Conservation (phyloP, 1,140 invertebrate species). For the Chymomyza costata region DNA sequence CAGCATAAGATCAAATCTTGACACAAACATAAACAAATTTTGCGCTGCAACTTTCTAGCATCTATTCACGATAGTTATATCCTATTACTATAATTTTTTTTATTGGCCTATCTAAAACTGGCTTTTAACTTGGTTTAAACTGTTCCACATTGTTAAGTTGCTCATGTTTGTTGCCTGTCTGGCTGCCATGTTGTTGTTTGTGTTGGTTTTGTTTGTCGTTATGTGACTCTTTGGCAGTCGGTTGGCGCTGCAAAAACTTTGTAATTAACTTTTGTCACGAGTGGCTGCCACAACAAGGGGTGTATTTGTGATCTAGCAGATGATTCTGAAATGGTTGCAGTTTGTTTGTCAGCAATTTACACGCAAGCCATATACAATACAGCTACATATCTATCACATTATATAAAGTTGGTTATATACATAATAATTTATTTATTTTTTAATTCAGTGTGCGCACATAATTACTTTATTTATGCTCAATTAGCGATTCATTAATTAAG, state of each 20-base stretch:
- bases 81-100: no score
- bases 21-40: no score
- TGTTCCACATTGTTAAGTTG: no score
- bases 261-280: constrained; percentile 72
- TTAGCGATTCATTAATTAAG: constrained; percentile 40
- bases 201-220: constrained; percentile 50
- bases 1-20: no score
- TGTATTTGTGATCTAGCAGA: constrained; percentile 2
- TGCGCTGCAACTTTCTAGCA: no score
- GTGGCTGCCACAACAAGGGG: constrained; percentile 23
- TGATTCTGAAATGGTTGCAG: constrained; percentile 15
- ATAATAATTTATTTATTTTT: constrained; percentile 22
- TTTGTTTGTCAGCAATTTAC: constrained; percentile 8
- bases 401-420: neutral
- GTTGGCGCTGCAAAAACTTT: constrained; percentile 63
- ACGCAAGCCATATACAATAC: constrained; percentile 14
- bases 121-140: no score
- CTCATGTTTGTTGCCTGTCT: constrained; percentile 7
- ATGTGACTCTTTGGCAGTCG: constrained; percentile 40
- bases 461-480: constrained; percentile 39
- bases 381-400: constrained; percentile 15
- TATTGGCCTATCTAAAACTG: no score
- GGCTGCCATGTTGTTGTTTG: neutral
- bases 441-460: constrained; percentile 22
- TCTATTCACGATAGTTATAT: no score